Conservation (phyloP, 2,113 vertebrate species). For the Solea solea region DNA sequence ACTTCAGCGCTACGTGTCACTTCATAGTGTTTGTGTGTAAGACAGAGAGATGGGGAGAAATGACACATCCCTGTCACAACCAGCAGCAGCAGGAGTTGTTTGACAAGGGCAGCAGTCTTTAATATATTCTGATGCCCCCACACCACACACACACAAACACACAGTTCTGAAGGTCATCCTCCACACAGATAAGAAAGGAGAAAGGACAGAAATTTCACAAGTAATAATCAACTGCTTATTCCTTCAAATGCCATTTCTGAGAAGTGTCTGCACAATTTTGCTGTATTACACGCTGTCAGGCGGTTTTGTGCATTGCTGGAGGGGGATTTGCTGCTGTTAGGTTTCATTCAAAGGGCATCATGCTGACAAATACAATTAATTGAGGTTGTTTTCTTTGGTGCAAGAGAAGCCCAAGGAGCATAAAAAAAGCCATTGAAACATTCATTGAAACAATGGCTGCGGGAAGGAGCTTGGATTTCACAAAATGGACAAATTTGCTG, state of each 20-base stretch:
- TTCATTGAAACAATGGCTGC: conserved; percentile 42
- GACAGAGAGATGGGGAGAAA: conserved; percentile 6
- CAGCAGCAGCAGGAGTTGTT: conserved; percentile 58
- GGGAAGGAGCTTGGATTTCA: conserved; percentile 32
- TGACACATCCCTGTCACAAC: conserved; percentile 45
- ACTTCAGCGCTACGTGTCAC: conserved; percentile 24
- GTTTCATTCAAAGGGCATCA: conserved; percentile 42
- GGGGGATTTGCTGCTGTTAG: conserved; percentile 40
- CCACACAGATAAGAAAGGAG: conserved; percentile 57
- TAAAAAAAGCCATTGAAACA: conserved; percentile 46
- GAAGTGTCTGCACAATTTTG: conserved; percentile 19
- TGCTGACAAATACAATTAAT: conserved; percentile 52
- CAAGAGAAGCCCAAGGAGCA: conserved; percentile 28
- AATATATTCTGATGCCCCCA: conserved; percentile 72
- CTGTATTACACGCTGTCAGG: conserved; percentile 45
- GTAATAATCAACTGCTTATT: conserved; percentile 68
- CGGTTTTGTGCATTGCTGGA: conserved; percentile 17
- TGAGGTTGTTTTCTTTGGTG: conserved; percentile 52
- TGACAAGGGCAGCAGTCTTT: conserved; percentile 64
- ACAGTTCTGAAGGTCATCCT: conserved; percentile 70
- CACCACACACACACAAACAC: conserved; percentile 6
- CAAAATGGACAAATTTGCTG: conserved; percentile 34
- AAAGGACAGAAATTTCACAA: conserved; percentile 60
- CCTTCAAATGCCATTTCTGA: conserved; percentile 57
- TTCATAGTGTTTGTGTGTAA: conserved; percentile 24